phyloP scores from a whole-genome alignment of 1,140 invertebrate species.

The Neodiprion virginianus region DNA sequence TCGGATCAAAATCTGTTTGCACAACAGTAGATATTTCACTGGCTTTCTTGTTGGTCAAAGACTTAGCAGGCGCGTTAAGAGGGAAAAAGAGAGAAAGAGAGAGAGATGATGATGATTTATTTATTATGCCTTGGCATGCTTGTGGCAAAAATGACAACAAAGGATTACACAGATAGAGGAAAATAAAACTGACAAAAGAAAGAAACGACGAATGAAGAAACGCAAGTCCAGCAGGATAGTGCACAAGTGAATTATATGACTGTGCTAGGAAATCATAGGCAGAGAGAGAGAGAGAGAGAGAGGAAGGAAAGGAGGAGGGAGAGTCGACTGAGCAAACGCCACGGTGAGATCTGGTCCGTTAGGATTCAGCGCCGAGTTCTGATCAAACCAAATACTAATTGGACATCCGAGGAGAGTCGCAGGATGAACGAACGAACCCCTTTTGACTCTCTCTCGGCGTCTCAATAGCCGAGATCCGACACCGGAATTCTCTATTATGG shows the following conservation, averaged over 20 bases:
- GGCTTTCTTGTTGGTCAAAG: too few species aligned
- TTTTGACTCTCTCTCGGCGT: background rate
- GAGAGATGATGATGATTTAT: background rate
- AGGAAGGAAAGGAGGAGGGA: conserved; percentile 18
- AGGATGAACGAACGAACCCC: background rate
- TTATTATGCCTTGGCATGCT: too few species aligned
- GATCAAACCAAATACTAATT: background rate
- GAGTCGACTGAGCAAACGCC: conserved; percentile 27
- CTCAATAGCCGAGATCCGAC: background rate
- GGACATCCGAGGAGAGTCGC: background rate
- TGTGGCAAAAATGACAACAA: too few species aligned
- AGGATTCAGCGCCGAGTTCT: background rate
- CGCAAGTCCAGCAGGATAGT: too few species aligned
- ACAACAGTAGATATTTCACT: too few species aligned
- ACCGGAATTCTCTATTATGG: too few species aligned
- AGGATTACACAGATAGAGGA: too few species aligned
- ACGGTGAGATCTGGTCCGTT: background rate
- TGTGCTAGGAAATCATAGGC: background rate
- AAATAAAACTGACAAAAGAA: too few species aligned
- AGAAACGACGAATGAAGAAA: too few species aligned
- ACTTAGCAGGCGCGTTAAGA: too few species aligned
- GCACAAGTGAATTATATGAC: too few species aligned
- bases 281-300: background rate
- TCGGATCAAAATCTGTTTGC: too few species aligned
- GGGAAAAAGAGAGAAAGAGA: background rate